Percentiles rank a stretch among this genome's conserved stretches.
Conservation (phyloP, 2,797 vertebrate species). For the Mastacembelus armatus region DNA sequence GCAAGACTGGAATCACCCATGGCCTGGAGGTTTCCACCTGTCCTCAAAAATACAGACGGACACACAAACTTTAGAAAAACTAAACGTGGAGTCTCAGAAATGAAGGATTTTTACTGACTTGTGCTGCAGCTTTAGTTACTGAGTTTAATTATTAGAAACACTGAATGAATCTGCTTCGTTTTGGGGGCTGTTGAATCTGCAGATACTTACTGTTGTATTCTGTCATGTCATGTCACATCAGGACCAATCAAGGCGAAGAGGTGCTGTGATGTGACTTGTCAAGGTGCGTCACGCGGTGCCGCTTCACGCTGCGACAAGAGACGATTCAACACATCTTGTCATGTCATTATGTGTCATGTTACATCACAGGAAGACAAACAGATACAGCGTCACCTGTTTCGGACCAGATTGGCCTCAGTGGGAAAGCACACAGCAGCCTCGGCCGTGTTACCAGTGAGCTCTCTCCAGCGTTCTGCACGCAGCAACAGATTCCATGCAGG, state of each 20-base stretch:
- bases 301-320: background rate
- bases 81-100: no score
- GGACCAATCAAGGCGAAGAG: background rate
- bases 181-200: no score
- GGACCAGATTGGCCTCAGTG: constrained; percentile 5
- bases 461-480: background rate
- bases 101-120: no score
- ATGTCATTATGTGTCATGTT: background rate
- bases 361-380: background rate
- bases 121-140: no score
- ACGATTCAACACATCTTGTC: background rate
- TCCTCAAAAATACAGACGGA: no score
- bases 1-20: no score
- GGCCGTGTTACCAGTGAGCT: background rate
- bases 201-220: no score
- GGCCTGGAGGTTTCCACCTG: no score
- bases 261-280: background rate
- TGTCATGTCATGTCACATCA: background rate
- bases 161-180: no score
- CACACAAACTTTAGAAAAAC: no score
- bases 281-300: background rate
- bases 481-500: background rate
- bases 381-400: background rate
- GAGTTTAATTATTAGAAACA: no score
- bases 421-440: background rate